A percentile compares a stretch with the other conserved stretches of the same genome.
Evolutionary conservation across 2,113 vertebrate genomes (phyloP).

Genomic region (Leptodactylus fuscus): DNA sequence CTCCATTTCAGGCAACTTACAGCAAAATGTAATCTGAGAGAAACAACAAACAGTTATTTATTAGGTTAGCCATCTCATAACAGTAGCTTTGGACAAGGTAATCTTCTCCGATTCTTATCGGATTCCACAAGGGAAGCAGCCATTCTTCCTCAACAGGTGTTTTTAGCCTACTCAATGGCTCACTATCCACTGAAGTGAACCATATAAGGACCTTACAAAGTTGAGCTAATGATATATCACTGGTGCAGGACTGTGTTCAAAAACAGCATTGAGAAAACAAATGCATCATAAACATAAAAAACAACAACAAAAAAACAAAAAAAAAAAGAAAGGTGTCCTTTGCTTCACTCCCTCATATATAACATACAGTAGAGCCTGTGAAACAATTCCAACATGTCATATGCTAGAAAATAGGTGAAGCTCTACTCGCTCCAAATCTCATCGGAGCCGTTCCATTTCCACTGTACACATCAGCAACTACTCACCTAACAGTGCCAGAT

Average conservation of each 20-base stretch:
- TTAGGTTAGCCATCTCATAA: background rate
- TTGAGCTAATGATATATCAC: background rate
- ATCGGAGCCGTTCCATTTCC: background rate
- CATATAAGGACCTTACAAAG: background rate
- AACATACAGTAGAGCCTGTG: background rate
- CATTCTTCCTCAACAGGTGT: background rate
- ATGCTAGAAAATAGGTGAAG: background rate
- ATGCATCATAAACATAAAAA: no score
- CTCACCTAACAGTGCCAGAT: background rate
- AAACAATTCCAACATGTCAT: background rate
- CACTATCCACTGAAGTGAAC: background rate
- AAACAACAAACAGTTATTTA: background rate
- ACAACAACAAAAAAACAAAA: background rate
- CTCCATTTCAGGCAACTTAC: no score
- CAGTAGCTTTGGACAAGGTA: background rate
- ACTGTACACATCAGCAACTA: conserved; percentile 1
- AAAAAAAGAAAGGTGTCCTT: background rate
- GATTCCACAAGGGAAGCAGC: background rate
- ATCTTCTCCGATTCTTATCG: background rate
- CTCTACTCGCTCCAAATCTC: background rate
- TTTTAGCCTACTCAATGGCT: background rate
- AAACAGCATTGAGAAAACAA: background rate
- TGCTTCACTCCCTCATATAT: background rate
- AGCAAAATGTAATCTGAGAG: no score
- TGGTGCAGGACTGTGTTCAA: background rate